Evolutionary conservation across 2,888 invertebrate species (phyloP).

Genomic region (Herminia tarsipennalis): DNA sequence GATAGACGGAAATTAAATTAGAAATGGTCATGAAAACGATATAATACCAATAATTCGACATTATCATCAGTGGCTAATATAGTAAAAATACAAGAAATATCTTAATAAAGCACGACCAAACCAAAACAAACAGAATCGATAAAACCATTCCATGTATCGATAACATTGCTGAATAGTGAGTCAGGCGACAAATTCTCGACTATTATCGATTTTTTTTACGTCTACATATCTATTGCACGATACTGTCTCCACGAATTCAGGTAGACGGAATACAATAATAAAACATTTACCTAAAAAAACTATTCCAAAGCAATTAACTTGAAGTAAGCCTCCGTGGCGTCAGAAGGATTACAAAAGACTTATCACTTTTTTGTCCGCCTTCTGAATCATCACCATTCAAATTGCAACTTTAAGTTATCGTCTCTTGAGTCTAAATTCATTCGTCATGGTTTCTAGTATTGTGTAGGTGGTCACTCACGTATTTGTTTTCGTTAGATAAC

Average conservation of each 20-base stretch:
- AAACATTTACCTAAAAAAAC: constrained; percentile 74
- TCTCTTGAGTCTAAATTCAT: constrained; percentile 41
- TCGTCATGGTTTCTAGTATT: constrained; percentile 19
- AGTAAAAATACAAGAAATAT: constrained; percentile 15
- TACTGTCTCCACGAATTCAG: constrained; percentile 78
- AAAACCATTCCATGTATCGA: constrained; percentile 60
- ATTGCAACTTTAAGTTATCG: constrained; percentile 14
- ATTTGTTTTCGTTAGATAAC: constrained; percentile 79
- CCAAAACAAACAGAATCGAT: constrained; percentile 62
- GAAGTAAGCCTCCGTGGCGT: constrained; percentile 79
- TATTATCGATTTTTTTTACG: constrained; percentile 62
- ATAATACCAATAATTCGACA: background rate
- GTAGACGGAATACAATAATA: constrained; percentile 78
- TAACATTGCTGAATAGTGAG: constrained; percentile 67
- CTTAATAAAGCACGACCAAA: constrained; percentile 42
- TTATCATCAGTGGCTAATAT: constrained; percentile 3
- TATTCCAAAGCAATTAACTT: constrained; percentile 81
- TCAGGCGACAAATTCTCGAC: constrained; percentile 53
- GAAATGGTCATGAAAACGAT: background rate
- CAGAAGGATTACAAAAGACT: constrained; percentile 82
- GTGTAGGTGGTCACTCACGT: constrained; percentile 75
- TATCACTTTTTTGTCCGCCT: constrained; percentile 73
- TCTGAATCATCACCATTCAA: constrained; percentile 15
- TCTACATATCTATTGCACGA: constrained; percentile 58
- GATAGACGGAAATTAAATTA: too few relatives aligned